phyloP scores from a whole-genome alignment of 2,113 vertebrate genomes.

The Calcarius ornatus region DNA sequence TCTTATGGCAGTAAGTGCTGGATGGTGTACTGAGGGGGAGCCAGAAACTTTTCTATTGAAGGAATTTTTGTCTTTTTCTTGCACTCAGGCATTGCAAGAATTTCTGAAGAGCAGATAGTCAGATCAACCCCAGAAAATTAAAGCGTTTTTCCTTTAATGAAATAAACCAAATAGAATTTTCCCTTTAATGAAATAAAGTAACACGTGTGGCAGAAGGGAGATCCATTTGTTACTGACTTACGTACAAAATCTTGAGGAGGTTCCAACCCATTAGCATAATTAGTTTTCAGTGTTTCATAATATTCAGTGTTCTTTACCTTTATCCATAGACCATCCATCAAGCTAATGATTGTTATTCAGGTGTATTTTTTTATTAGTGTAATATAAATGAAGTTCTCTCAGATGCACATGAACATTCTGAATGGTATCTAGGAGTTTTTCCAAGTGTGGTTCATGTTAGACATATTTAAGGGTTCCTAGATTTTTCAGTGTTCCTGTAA shows the following conservation, averaged over 20 bases:
- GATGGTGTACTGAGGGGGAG: background rate
- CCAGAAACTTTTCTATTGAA: background rate
- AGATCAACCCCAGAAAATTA: background rate
- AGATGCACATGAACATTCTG: background rate
- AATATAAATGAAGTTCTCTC: background rate
- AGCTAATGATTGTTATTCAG: background rate
- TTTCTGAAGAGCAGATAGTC: background rate
- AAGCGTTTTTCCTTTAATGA: background rate
- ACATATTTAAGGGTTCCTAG: background rate
- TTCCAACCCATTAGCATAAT: background rate
- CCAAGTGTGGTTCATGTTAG: background rate
- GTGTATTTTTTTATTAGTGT: background rate
- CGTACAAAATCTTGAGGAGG: rapidly evolving
- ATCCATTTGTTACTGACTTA: background rate
- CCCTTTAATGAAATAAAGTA: background rate
- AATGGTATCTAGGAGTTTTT: background rate
- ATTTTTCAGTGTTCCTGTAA: background rate
- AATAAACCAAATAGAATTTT: too few relatives aligned
- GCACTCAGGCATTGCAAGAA: background rate
- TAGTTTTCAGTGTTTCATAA: background rate
- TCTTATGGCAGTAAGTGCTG: background rate
- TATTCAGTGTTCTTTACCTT: background rate
- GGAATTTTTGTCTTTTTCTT: background rate
- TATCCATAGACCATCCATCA: background rate
- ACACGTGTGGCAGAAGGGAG: background rate